Percentiles rank a stretch among this genome's conserved stretches.
Conservation (phyloP, 2,113 vertebrate genomes). For the Meleagris gallopavo region DNA sequence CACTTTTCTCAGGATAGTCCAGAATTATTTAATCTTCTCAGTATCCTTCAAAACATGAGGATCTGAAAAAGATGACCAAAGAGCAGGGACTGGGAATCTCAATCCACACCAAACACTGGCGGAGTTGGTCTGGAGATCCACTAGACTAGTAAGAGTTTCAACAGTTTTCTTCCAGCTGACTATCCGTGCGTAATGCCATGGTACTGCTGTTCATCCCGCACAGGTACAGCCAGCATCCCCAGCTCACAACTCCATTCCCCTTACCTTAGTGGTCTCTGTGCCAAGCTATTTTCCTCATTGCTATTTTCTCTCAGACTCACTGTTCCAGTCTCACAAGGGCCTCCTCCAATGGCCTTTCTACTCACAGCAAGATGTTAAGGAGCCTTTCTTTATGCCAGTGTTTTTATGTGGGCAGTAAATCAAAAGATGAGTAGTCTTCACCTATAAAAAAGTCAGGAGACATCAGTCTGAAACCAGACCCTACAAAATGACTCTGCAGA, state of each 20-base stretch:
- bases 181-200: accelerated
- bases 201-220: background rate
- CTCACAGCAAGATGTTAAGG: background rate
- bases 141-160: background rate
- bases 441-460: background rate
- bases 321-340: background rate
- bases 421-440: background rate
- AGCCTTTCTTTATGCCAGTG: background rate
- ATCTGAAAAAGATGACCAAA: background rate
- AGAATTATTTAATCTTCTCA: background rate
- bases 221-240: background rate
- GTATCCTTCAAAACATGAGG: background rate
- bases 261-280: background rate
- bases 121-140: background rate
- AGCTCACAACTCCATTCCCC: background rate
- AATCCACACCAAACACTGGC: background rate
- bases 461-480: background rate
- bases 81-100: background rate
- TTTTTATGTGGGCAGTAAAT: background rate
- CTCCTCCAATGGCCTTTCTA: background rate
- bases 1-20: background rate
- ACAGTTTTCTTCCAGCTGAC: background rate
- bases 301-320: background rate
- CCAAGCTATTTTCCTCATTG: background rate
- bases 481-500: constrained; percentile 3